Conservation (phyloP, 1,140 invertebrate species). For the Rhizoglyphus robini region DNA sequence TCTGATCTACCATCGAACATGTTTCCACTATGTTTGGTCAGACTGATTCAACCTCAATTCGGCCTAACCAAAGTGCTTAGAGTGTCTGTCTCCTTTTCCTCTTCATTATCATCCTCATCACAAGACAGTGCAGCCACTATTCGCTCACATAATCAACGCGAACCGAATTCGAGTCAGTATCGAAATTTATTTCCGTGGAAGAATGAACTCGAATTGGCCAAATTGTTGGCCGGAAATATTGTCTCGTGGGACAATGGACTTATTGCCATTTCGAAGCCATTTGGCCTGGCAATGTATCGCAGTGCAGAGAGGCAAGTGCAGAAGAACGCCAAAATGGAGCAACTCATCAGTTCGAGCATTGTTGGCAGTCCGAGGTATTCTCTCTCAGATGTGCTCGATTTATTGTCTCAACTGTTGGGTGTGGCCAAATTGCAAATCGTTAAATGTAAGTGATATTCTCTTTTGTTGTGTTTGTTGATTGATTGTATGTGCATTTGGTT, state of each 20-base stretch:
- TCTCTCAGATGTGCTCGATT: conserved; percentile 5
- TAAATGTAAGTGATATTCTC: not conserved
- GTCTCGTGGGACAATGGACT: conserved; percentile 13
- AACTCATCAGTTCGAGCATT: not conserved
- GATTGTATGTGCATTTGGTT: not conserved
- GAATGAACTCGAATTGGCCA: not conserved
- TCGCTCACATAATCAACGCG: too few relatives aligned
- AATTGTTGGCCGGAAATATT: conserved; percentile 17
- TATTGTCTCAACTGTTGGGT: not conserved
- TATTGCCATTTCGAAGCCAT: conserved; percentile 22
- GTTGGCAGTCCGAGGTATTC: conserved; percentile 20
- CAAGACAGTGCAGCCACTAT: too few relatives aligned
- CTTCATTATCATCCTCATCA: too few relatives aligned
- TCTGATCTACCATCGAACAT: too few relatives aligned
- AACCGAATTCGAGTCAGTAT: too few relatives aligned
- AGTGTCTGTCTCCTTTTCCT: too few relatives aligned
- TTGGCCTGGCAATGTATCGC: conserved; percentile 18
- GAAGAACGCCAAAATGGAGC: not conserved
- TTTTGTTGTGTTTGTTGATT: not conserved
- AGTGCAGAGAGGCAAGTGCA: not conserved
- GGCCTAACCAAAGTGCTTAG: too few relatives aligned
- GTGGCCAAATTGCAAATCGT: not conserved
- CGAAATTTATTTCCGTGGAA: conserved; percentile 19
- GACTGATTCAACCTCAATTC: too few relatives aligned
- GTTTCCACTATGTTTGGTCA: too few relatives aligned